Base-by-base conservation (phyloP, 2,113 vertebrate genomes). In the Micronisus gabar region DNA sequence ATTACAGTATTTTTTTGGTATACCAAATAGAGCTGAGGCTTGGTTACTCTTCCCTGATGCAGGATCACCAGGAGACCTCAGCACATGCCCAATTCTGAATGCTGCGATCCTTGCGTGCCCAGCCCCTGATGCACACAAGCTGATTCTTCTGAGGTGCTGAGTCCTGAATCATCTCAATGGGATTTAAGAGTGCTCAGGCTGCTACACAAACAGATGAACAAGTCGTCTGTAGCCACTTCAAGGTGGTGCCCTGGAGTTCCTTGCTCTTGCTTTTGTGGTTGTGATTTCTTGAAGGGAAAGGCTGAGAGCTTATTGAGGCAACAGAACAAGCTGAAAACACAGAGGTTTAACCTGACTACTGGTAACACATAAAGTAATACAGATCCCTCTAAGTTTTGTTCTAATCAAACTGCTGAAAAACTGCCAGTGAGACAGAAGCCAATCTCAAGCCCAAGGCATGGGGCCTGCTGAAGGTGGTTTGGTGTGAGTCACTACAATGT, bases 81-180 rank as follows among this genome's bases (percentile, higher is more conserved):
- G 41, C 55, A 29, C 0, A 3, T 41, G 41, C 25, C 25, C 7
- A 16, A 1, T 78, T 67, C 47, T 26, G 2, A 20, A 15, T 26
- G 45, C 47, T 43, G 26, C 0, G 0, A 40, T 67, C 29, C 17
- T 68, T 41, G 25, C 0, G 0, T 40, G 26, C 34, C 19, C 21
- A 68, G 15, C 36, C 45, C 27, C 5, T 26, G 55, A 52, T 40
- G 8, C 23, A 65, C 30, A 13, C 4, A 41, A 48, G 4, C 21
- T 70, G 14, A 2, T 34, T 70, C 29, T n/a, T 79, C 55, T 66
- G 41, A 71, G 9, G 4, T 66, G 38, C 30, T n/a, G 30, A 93
- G 52, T 40, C 11, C 48, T 52, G 85, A 85, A 59, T 79, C 66
- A 52, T 38, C 27, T 90, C 62, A 27, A 2, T 32, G 40, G 58